A percentile compares a stretch with the other conserved stretches of the same genome.
Evolutionary conservation across 2,113 vertebrate genomes (phyloP).

Genomic region (Etheostoma cragini): DNA sequence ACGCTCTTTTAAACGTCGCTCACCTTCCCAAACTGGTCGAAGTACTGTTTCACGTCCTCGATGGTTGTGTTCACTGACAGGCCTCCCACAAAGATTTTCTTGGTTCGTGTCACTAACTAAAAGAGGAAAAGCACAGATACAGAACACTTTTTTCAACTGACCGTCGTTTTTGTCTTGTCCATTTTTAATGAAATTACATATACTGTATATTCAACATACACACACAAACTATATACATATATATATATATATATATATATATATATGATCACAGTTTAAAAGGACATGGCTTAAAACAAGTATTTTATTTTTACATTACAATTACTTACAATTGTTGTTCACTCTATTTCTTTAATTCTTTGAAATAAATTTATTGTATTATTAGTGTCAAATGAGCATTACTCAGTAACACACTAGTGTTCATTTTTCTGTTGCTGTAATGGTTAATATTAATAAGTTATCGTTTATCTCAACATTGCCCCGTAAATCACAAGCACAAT

Average conservation of each 20-base stretch:
- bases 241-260: no score
- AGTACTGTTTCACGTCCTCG: constrained; percentile 99
- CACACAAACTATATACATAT: no score
- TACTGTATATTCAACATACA: no score
- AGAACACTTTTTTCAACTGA: not conserved
- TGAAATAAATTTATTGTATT: not conserved
- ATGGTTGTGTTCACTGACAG: constrained; percentile 98
- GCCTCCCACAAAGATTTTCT: constrained; percentile 99
- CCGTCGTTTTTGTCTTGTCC: not conserved
- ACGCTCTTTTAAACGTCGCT: constrained; percentile 58
- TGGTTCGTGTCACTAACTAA: constrained; percentile 99
- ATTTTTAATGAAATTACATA: not conserved
- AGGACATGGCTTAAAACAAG: not conserved
- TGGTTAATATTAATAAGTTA: not conserved
- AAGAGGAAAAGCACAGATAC: constrained; percentile 33
- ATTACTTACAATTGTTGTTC: not conserved
- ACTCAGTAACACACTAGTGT: not conserved
- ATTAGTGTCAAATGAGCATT: not conserved
- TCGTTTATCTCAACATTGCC: not conserved
- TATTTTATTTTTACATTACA: not conserved
- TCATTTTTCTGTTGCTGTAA: not conserved
- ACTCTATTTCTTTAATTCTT: not conserved
- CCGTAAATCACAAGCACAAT: not conserved
- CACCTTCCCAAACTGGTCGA: constrained; percentile 99
- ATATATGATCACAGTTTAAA: not conserved